Evolutionary conservation across 2,113 vertebrate species (phyloP), one percentile per base, ranked within the genome.

Genomic region (Charadrius vociferus): DNA sequence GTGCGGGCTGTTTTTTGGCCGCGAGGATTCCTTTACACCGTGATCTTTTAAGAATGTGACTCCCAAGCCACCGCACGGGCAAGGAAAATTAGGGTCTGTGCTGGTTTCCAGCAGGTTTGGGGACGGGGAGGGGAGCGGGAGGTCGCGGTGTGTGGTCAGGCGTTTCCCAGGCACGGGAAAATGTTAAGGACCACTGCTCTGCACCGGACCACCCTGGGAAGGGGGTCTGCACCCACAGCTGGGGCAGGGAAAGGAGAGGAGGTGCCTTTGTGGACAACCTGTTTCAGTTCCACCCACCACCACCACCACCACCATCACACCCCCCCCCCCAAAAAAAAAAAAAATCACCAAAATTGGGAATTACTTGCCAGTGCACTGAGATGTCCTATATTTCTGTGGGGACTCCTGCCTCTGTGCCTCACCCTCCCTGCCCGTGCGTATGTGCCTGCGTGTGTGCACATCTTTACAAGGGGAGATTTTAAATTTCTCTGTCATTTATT

Each of bases 1-100:
- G 39, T 47, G 22, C 12, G 30, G 94, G 73, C 65, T 78, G 63
- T 15, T 95, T 47, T 17, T 87, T 70, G 83, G 78, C 83, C 39
- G 0, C 90, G 47, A 81, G 30, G 59, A 56, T 95, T 94, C 87
- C 80, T 55, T 30, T 61, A 94, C 97, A 80, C 95, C 68, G 7
- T 29, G 45, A 95, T 82, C 93, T 36, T 15, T 74, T 75, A 82
- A 86, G 75, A 88, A 90, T 52, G 59, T 50, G 59, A 88, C 34
- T 65, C 80, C 68, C 34, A 34, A 93, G 73, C 41, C 59, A 47
- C 36, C 0, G 10, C 29, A 19, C 2, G 9, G 58, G 29, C 43
- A 15, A 65, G 32, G 80, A 90, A 90, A 80, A 95, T 45, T 0
- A 19, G 5, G 59, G 17, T 80, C 75, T 80, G 88, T 73, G 93